Evolutionary conservation across 2,888 invertebrate genomes (phyloP), one percentile per base, ranked within the genome.

Genomic region (Helobdella robusta): DNA sequence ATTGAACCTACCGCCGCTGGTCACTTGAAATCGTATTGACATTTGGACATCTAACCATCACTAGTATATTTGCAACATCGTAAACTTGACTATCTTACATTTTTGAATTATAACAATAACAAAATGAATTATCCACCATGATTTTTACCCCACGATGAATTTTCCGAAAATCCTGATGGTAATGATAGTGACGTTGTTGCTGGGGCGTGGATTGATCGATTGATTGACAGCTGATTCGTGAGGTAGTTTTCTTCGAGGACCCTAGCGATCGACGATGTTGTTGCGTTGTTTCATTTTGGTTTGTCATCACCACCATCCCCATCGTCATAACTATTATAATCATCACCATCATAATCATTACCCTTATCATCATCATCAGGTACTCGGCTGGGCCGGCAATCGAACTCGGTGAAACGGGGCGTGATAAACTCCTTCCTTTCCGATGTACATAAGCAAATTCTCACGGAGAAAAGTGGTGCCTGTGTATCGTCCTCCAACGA

Each of bases 331-430:
- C 30, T 32, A 63, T 63, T 52, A 50, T 50, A 48, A 25, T 63
- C 63, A 63, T 50, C 50, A 52, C 20, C 52, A 50, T 30, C 63
- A n/a, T 52, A 34, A 63, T 63, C 52, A 34, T 52, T 6, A 63
- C 32, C 52, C 50, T 63, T 35, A 52, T 63, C 63, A 52, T 63
- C 63, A 61, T 46, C 61, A 18, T 48, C 66, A 70, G 70, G 70
- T 36, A 70, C 70, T 18, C 50, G 70, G 5, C 63, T 70, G 11
- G 70, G 70, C n/a, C 65, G 70, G 28, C 70, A 70, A 50, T 70
- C 70, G 15, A 70, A 70, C 64, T 70, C 70, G 6, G 65, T 70
- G 44, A 70, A 70, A 63, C 68, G 70, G 20, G 61, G 44, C 40
- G 71, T 70, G 25, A 64, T 70, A 48, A 68, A 70, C 28, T 58